A percentile compares a stretch with the other conserved stretches of the same genome.
These are phyloP conservation scores for Eriosoma lanigerum DNA, from an alignment of 1,140 invertebrate species.

Conservation along the genomic window DNA sequence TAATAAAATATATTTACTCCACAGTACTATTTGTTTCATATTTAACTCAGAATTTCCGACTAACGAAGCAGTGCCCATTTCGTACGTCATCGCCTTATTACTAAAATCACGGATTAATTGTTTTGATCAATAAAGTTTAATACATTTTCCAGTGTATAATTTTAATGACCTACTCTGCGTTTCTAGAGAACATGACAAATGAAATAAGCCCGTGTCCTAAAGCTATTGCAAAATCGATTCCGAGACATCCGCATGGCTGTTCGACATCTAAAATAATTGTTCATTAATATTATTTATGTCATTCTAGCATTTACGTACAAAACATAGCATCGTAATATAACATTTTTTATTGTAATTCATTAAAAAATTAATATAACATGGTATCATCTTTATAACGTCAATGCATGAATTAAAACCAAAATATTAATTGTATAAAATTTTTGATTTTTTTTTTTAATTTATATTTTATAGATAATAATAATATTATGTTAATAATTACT, in stretches of 20 bases:
- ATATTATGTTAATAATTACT: too few species aligned
- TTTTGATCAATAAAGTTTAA: not conserved
- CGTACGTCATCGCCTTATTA: not conserved
- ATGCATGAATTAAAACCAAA: too few species aligned
- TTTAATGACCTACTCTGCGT: not conserved
- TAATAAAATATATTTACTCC: not conserved
- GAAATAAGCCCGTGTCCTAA: not conserved
- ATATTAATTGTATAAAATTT: too few species aligned
- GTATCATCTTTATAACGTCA: too few species aligned
- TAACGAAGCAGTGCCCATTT: not conserved
- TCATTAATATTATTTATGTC: not conserved
- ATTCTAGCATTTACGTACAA: too few species aligned
- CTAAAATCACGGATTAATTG: not conserved
- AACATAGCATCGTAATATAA: too few species aligned
- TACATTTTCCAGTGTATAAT: not conserved
- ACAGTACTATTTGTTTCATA: not conserved
- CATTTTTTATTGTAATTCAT: too few species aligned
- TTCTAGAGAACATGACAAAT: conserved; percentile 10
- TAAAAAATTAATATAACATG: too few species aligned
- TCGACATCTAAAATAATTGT: not conserved
- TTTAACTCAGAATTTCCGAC: not conserved
- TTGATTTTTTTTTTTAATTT: too few species aligned
- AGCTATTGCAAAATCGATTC: conserved; percentile 13
- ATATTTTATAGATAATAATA: too few species aligned
- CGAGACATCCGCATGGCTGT: not conserved